Percentiles rank a stretch among this genome's conserved stretches.
Evolutionary conservation across 2,888 invertebrate species (phyloP).

Genomic region (Zaprionus bogoriensis): DNA sequence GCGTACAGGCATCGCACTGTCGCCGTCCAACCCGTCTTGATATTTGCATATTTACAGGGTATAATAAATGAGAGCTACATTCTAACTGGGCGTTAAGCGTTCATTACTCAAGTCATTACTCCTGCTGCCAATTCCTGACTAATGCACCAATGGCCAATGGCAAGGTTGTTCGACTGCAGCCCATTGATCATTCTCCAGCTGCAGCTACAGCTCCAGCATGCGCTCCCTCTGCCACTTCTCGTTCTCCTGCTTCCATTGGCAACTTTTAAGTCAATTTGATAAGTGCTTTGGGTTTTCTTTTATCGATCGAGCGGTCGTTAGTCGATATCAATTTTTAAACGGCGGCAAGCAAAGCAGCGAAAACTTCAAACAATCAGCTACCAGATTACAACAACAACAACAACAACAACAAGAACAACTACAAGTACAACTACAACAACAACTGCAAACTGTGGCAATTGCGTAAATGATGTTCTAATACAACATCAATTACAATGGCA

Average conservation of each 20-base stretch:
- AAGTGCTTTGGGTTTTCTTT: constrained; percentile 37
- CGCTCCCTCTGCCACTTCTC: not conserved
- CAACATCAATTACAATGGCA: constrained; percentile 76
- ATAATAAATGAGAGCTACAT: constrained; percentile 16
- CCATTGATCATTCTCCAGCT: constrained; percentile 44
- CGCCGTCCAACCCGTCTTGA: not conserved
- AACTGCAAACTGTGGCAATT: constrained; percentile 63
- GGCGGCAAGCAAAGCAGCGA: constrained; percentile 37
- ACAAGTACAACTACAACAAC: constrained; percentile 14
- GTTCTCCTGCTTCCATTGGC: not conserved
- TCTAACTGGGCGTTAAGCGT: constrained; percentile 36
- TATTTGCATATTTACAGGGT: constrained; percentile 19
- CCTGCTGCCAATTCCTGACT: constrained; percentile 32
- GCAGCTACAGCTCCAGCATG: no score
- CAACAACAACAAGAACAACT: constrained; percentile 20
- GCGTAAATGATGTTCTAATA: constrained; percentile 78
- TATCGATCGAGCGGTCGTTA: constrained; percentile 45
- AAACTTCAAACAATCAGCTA: constrained; percentile 41
- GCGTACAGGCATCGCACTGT: no score
- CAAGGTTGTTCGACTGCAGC: constrained; percentile 49
- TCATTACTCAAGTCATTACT: constrained; percentile 52
- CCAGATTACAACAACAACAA: constrained; percentile 36
- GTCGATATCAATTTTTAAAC: constrained; percentile 50
- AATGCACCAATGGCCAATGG: constrained; percentile 49
- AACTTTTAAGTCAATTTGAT: constrained; percentile 41